Evolutionary conservation across 2,797 vertebrate species (phyloP), one percentile per base, ranked within the genome.

Genomic region (Phalanger gymnotis): DNA sequence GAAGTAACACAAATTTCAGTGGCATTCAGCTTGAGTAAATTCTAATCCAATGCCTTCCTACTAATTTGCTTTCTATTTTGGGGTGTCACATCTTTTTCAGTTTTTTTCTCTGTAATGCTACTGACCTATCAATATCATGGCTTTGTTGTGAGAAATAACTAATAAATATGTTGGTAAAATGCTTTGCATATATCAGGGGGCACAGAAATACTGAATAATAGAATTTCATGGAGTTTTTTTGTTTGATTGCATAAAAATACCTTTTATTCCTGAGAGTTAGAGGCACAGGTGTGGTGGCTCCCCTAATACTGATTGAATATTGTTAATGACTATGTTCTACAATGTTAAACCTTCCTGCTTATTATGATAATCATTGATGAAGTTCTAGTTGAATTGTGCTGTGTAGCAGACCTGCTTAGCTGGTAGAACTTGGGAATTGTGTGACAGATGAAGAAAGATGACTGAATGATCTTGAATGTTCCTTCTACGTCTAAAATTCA

Each of bases 21-120:
- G 34, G 13, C 53, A 31, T 92, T 92, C 58, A 30, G 89, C 96
- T 57, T 47, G 91, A 52, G 40, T 90, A 55, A 93, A 10, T 94
- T 93, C 51, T 92, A 91, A 87, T 92, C 31, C 9, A 92, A 27
- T 91, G 66, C 55, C 31, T 53, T 55, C 28, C 40, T 93, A 95
- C 22, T 89, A 90, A 58, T 90, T 95, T 95, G 52, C 52, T 93
- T 94, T 97, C 95, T 91, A 57, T 94, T 22, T 93, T 47, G 13
- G 96, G 52, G 55, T 66, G 7, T 96, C 58, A 54, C 25, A 90
- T 54, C 19, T 89, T 95, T 96, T 96, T 90, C 66, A 96, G 0
- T 27, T 95, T 93, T 66, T 95, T n/a, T 10, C 58, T 93, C 28
- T 73, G 2, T 66, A 91, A 27, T 92, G 92, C 92, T 95, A 91